Percentiles rank a stretch among this genome's conserved stretches.
Evolutionary conservation across 2,797 vertebrate genomes (phyloP).

Genomic region (Bradypodion ventrale): DNA sequence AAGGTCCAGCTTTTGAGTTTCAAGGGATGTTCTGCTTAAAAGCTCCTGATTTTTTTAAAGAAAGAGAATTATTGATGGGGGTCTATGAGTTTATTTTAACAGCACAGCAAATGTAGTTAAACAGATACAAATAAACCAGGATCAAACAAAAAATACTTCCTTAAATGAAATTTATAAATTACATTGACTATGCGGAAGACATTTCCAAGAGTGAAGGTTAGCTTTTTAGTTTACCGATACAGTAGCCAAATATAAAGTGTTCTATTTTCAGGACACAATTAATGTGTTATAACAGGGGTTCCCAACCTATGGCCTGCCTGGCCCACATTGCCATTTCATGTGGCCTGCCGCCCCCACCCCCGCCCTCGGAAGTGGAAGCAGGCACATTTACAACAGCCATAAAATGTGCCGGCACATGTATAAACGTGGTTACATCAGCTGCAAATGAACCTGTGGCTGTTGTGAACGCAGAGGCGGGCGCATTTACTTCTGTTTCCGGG

Average conservation of each 20-base stretch:
- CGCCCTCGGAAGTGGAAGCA: too few species aligned
- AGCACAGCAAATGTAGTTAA: background rate
- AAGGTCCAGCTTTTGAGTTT: constrained; percentile 94
- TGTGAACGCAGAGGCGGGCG: too few species aligned
- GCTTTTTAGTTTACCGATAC: background rate
- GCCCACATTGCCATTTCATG: too few species aligned
- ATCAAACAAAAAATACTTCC: background rate
- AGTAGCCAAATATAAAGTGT: background rate
- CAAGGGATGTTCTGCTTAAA: constrained; percentile 88
- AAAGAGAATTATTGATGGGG: constrained; percentile 39
- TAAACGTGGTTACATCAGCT: too few species aligned
- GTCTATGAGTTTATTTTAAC: background rate
- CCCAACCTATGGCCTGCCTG: too few species aligned
- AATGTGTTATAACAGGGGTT: background rate
- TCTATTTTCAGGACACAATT: background rate
- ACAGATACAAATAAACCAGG: background rate
- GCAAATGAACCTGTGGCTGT: too few species aligned
- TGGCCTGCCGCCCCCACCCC: too few species aligned
- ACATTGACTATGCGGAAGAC: background rate
- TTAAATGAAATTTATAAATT: too few species aligned
- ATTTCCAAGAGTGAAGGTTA: background rate
- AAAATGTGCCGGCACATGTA: too few species aligned
- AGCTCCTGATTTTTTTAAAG: constrained; percentile 82
- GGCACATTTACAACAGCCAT: too few species aligned
- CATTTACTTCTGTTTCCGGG: too few species aligned